Conservation (phyloP, 2,888 invertebrate genomes). For the Hoplodrina ambigua region DNA sequence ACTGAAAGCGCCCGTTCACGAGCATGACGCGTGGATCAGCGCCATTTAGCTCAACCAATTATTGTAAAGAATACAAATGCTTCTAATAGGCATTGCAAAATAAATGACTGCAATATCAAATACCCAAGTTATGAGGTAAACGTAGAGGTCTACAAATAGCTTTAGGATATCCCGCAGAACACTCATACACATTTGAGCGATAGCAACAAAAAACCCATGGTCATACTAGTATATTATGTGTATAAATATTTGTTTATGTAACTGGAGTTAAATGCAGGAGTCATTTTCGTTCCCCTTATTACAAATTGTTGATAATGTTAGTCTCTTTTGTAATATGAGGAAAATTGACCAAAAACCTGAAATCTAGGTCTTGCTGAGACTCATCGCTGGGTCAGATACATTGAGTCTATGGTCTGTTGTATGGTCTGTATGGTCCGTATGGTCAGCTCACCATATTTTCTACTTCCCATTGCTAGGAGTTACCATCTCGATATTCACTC, state of each 20-base stretch:
- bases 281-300: background rate
- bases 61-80: no score
- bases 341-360: background rate
- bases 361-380: background rate
- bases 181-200: slow-evolving; percentile 30
- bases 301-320: background rate
- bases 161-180: slow-evolving; percentile 40
- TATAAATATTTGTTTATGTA: no score
- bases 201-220: slow-evolving; percentile 42
- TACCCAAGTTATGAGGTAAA: slow-evolving; percentile 47
- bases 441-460: background rate
- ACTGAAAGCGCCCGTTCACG: no score
- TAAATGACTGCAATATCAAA: slow-evolving; percentile 18
- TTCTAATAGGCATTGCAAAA: slow-evolving; percentile 18
- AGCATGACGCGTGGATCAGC: no score
- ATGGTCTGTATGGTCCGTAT: no score
- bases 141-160: slow-evolving; percentile 25
- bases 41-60: no score
- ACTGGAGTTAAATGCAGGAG: slow-evolving; percentile 2
- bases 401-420: background rate
- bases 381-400: background rate
- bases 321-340: background rate
- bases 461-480: no score
- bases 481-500: no score
- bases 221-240: background rate